Conservation (phyloP, 2,113 vertebrate species). For the Tachycineta bicolor region DNA sequence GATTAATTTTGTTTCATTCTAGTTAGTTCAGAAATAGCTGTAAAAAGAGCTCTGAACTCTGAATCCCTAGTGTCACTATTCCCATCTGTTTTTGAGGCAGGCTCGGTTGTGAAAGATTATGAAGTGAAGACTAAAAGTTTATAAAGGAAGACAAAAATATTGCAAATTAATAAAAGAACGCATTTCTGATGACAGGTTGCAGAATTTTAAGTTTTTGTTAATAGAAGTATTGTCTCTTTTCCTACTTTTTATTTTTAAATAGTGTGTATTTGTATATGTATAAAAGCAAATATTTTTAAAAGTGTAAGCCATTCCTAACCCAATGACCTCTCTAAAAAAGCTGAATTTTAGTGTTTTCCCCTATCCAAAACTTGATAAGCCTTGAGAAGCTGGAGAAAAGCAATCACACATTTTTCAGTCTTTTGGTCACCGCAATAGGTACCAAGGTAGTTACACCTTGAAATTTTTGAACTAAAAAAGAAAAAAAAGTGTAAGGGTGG, state of each 20-base stretch:
- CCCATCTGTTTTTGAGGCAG: neutral
- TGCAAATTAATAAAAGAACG: neutral
- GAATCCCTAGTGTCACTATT: neutral
- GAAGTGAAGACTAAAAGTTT: neutral
- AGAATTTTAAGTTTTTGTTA: neutral
- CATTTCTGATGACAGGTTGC: neutral
- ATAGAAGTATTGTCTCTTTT: neutral
- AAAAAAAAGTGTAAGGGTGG: neutral
- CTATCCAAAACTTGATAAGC: neutral
- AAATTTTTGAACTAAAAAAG: neutral
- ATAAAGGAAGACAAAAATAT: neutral
- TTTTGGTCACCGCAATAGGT: neutral
- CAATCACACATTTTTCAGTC: neutral
- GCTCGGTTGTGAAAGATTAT: neutral
- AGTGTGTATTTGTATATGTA: rapidly evolving
- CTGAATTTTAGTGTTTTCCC: neutral
- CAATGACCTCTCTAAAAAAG: neutral
- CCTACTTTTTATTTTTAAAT: neutral
- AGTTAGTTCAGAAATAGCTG: neutral
- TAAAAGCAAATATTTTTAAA: neutral
- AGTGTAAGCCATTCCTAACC: neutral
- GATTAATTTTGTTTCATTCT: neutral
- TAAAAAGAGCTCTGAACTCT: neutral
- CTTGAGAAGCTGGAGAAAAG: neutral
- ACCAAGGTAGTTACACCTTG: neutral